Base-by-base conservation (phyloP, 2,113 vertebrate species). In the Paramormyrops kingsleyae region DNA sequence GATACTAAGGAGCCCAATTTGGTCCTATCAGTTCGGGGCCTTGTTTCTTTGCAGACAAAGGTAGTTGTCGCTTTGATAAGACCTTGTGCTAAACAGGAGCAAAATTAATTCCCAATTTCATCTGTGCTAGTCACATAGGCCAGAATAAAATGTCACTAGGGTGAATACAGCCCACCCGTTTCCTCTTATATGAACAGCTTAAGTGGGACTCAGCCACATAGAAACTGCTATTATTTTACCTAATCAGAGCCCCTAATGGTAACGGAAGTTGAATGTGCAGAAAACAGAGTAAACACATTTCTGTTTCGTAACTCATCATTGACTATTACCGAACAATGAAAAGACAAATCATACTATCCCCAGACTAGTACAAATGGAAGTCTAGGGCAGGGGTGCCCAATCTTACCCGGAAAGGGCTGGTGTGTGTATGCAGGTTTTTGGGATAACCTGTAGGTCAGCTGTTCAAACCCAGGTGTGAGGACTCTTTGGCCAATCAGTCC, bases 91-190 rank as follows among this genome's bases (percentile, higher is more conserved):
- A 96, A 96, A 94, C 92, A 95, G 94, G 90, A 93, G 95, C 93
- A 91, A 96, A 96, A 97, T 96, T 92, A 95, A 97, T 96, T 96
- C 93, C 92, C 96, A 95, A 97, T 96, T 96, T 95, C 93, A 94
- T 92, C 95, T 95, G 94, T 95, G 95, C 96, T 94, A 95, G 92
- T 95, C 92, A 93, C 95, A 91, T 96, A 95, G 94, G 93, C 95
- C 93, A 94, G 95, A 96, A 95, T 96, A 93, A 97, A 95, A 96
- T 96, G 96, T 95, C 96, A 96, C 96, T 93, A 96, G 92, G 95
- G 95, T 95, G 92, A 90, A 85, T 74, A 91, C 89, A 94, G 93
- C 90, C 74, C 90, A 92, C 92, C 93, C 92, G 91, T 24, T 88
- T 91, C 93, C 95, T 93, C 90, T 95, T 97, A 97, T 94, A 95